Evolutionary conservation across 2,113 vertebrate species (phyloP).

Genomic region (Ochotona princeps): DNA sequence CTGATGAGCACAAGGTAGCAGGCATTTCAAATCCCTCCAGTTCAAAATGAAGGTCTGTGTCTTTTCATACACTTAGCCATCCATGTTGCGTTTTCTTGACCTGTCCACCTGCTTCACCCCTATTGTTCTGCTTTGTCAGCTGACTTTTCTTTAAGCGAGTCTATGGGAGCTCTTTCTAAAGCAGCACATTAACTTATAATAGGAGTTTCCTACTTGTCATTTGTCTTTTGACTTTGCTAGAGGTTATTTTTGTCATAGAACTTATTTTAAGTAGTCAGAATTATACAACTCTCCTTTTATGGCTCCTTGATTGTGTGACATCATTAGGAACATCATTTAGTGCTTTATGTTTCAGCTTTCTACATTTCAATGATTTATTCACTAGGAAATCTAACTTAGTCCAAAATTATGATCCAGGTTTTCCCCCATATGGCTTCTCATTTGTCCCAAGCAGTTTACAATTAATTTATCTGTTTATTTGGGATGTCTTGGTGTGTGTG

Average conservation of each 20-base stretch:
- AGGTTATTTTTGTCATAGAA: constrained; percentile 70
- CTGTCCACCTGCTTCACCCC: background rate
- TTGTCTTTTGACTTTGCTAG: constrained; percentile 70
- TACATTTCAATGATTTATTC: constrained; percentile 49
- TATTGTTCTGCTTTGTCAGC: background rate
- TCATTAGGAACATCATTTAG: constrained; percentile 59
- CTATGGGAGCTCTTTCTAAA: constrained; percentile 50
- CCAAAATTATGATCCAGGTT: background rate
- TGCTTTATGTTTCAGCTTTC: constrained; percentile 56
- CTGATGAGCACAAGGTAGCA: background rate
- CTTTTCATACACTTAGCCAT: background rate
- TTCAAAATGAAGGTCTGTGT: background rate
- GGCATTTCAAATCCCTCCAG: constrained; percentile 17
- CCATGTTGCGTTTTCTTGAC: background rate
- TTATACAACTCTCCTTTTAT: constrained; percentile 72
- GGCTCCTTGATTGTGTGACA: constrained; percentile 64
- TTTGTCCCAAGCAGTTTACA: constrained; percentile 41
- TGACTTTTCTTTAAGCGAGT: constrained; percentile 35
- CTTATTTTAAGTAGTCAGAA: constrained; percentile 69
- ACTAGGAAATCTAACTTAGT: constrained; percentile 50
- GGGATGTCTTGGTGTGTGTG: no score
- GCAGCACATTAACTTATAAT: constrained; percentile 61
- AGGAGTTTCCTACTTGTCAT: constrained; percentile 62
- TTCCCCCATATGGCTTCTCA: background rate
- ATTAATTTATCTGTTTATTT: constrained; percentile 12